These are phyloP conservation scores for Callorhinus ursinus DNA, from an alignment of 2,113 vertebrate species.

Conservation along the genomic window DNA sequence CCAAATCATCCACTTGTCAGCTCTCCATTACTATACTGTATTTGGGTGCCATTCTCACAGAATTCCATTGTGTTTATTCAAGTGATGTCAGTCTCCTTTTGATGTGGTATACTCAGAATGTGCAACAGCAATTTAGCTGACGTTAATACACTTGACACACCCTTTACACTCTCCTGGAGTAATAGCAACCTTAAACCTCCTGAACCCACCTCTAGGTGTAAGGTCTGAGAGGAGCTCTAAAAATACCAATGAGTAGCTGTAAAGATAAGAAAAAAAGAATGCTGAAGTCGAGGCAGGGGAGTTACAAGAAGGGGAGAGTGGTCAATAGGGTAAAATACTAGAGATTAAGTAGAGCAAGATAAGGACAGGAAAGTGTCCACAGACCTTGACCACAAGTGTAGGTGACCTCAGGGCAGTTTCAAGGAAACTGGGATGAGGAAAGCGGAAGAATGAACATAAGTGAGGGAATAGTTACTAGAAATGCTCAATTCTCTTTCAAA, in stretches of 20 bases:
- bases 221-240: not conserved
- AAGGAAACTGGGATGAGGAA: not conserved
- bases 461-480: not conserved
- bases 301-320: not conserved
- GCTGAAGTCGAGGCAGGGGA: not conserved
- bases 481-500: not conserved
- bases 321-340: not conserved
- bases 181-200: not conserved
- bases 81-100: slow-evolving; percentile 21
- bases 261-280: not conserved
- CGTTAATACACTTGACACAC: not conserved
- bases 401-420: not conserved
- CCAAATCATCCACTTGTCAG: not conserved
- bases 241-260: not conserved
- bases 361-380: not conserved
- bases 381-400: not conserved
- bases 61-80: not conserved
- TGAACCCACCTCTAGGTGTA: not conserved
- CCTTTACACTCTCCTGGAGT: not conserved
- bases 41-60: not conserved
- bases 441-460: not conserved
- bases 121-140: not conserved
- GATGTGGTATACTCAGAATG: not conserved
- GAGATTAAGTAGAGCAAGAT: not conserved
- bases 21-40: not conserved